These are phyloP conservation scores for Paradisaea rubra DNA, from an alignment of 2,113 vertebrate species.

Conservation along the genomic window DNA sequence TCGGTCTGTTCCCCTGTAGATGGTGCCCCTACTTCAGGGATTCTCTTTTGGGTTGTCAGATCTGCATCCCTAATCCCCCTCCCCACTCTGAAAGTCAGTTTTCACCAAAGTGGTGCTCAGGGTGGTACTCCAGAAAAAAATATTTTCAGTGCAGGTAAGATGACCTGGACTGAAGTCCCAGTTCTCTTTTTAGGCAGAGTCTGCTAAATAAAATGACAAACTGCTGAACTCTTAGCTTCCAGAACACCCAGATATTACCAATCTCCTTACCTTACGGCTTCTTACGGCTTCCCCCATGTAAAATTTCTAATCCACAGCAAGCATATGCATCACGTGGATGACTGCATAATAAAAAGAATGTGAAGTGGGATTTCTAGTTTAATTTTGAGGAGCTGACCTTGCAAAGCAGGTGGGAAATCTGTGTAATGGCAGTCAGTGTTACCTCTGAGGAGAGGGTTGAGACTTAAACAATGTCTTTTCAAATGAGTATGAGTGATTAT, in stretches of 20 bases:
- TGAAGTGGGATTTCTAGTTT: neutral
- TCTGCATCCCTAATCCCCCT: neutral
- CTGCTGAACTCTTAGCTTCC: neutral
- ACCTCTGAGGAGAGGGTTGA: neutral
- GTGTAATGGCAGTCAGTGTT: neutral
- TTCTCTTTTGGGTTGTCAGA: neutral
- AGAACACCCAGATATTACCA: neutral
- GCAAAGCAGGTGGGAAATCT: neutral
- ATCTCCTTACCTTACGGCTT: neutral
- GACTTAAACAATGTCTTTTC: neutral
- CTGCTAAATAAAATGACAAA: neutral
- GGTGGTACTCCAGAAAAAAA: neutral
- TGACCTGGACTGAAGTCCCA: neutral
- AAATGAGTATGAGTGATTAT: neutral
- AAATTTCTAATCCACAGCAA: neutral
- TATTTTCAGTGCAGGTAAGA: neutral
- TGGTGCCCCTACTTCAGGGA: slow-evolving; percentile 50
- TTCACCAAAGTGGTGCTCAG: neutral
- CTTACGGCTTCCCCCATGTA: neutral
- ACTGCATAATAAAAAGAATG: neutral
- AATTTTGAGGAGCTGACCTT: neutral
- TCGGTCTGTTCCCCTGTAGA: slow-evolving; percentile 54
- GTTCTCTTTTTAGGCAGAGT: neutral
- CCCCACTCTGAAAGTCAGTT: neutral
- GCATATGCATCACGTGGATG: neutral